phyloP scores from a whole-genome alignment of 2,113 vertebrate genomes.

The Jacana jacana region DNA sequence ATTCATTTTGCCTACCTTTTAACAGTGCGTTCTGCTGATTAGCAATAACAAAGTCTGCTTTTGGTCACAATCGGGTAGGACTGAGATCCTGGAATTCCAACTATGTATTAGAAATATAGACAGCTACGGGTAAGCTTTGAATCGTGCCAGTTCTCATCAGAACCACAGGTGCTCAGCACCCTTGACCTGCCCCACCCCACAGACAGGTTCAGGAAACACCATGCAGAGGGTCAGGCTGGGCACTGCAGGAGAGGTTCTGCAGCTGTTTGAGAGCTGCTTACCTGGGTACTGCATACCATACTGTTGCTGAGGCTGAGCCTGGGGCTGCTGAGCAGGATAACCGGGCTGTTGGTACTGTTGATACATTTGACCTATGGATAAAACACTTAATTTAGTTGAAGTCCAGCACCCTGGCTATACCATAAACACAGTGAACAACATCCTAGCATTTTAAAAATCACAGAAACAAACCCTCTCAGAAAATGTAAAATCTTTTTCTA shows the following conservation, averaged over 20 bases:
- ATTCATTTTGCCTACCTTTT: background rate
- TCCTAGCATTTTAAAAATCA: background rate
- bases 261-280: constrained; percentile 65
- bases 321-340: constrained; percentile 87
- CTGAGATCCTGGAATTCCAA: background rate
- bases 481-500: background rate
- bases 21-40: background rate
- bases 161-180: background rate
- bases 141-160: background rate
- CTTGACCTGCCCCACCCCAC: background rate
- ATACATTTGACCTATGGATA: constrained; percentile 89
- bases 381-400: background rate
- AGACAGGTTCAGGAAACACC: background rate
- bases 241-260: background rate
- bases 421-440: background rate
- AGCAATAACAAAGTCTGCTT: background rate
- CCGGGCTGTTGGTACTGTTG: constrained; percentile 93
- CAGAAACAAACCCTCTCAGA: background rate
- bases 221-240: fast-evolving
- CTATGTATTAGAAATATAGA: fast-evolving
- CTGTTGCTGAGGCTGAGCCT: constrained; percentile 82
- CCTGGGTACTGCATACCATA: constrained; percentile 95
- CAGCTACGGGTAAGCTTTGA: background rate
- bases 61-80: background rate
- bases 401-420: background rate